Conservation (phyloP, 2,113 vertebrate genomes). For the Pterocles orientalis region DNA sequence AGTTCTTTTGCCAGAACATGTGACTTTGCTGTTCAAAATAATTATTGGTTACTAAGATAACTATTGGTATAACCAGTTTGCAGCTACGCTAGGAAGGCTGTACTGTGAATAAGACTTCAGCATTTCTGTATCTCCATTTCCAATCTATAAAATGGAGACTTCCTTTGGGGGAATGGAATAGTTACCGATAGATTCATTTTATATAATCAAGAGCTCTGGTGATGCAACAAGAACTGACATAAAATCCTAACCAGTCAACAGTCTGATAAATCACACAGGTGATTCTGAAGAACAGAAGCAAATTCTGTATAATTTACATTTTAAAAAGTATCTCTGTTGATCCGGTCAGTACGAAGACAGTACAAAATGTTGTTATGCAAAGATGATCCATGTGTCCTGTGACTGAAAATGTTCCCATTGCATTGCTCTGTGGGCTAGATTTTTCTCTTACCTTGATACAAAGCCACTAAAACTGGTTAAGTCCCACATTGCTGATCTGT, state of each 20-base stretch:
- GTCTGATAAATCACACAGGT: neutral
- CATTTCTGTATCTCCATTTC: neutral
- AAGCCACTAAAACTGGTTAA: neutral
- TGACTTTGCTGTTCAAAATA: neutral
- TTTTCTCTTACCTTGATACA: neutral
- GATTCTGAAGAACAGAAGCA: neutral
- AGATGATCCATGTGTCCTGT: neutral
- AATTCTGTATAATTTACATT: neutral
- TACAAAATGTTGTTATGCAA: neutral
- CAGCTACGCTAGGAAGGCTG: neutral
- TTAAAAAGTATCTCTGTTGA: neutral
- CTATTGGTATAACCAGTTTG: neutral
- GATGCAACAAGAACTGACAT: neutral
- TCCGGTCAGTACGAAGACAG: neutral
- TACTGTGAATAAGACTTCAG: neutral
- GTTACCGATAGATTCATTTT: neutral
- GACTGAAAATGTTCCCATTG: accelerated
- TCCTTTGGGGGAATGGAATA: neutral
- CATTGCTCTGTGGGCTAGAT: accelerated
- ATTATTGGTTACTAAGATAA: neutral
- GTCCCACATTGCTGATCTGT: neutral
- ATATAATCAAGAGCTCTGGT: neutral
- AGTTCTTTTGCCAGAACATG: neutral
- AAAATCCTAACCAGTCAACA: neutral
- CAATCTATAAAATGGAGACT: neutral